Evolutionary conservation across 1,140 invertebrate species (phyloP), one percentile per base, ranked within the genome.

Genomic region (Hyles euphorbiae): DNA sequence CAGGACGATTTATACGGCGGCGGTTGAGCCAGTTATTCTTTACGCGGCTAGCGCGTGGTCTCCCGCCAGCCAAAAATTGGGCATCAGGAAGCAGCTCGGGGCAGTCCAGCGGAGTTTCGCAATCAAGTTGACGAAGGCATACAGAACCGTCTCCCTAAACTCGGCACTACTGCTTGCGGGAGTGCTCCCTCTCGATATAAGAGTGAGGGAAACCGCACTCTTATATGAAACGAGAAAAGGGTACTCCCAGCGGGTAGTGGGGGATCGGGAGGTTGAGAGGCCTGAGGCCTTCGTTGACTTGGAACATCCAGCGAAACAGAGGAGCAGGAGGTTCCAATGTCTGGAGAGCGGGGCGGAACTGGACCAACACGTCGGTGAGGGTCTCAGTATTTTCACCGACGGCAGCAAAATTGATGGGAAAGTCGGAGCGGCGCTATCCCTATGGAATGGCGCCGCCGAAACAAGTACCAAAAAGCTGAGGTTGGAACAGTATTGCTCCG

Each of bases 341-440:
- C 10, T 66, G 61, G 54, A 12, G 32, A 49, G 64, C 53, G 22
- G 12, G 7, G 48, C 40, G 34, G 43, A 56, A 46, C 11, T 60
- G 8, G 46, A 56, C 2, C 7, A n/a, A 11, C 40, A 61, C 3
- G 50, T 22, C 34, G 10, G 40, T 8, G 34, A 52, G 2, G 49
- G 22, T 0, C 22, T 60, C 3, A 45, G 51, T 34, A 63, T 69
- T n/a, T 68, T 56, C 43, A 69, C 64, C 1, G 67, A 67, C 34
- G 70, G 70, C 11, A 63, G 61, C 48, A 66, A 64, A 48, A 58
- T 68, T n/a, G 69, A 63, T 0, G 66, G 64, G 0, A 58, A 64
- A 33, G 65, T 68, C 33, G 69, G 69, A 2, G 61, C 63, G 5
- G 66, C 66, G 5, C n/a, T 68, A 2, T 65, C 67, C n/a, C 5